Evolutionary conservation across 2,797 vertebrate species (phyloP).

Genomic region (Neosilurus mollespiculum): DNA sequence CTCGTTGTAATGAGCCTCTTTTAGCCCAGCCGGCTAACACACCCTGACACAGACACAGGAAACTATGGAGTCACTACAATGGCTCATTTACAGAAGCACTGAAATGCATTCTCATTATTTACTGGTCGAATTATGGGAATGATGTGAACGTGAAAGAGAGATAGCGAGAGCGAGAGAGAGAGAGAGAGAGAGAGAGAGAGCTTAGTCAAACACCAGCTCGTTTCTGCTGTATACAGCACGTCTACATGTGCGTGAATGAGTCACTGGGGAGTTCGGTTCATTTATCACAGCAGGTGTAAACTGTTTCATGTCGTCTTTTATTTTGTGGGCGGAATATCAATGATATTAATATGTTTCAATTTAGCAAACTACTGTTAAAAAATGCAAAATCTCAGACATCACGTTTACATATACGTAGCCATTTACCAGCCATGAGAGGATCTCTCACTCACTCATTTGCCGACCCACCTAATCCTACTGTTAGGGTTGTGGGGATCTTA

Average conservation of each 20-base stretch:
- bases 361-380: not conserved
- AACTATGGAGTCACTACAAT: conserved; percentile 14
- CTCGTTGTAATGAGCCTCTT: conserved; percentile 28
- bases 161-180: conserved; percentile 8
- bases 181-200: conserved; percentile 25
- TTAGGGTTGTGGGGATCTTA: no score
- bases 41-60: not conserved
- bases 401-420: not conserved
- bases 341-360: not conserved
- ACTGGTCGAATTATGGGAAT: conserved; percentile 43
- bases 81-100: not conserved
- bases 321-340: conserved; percentile 28
- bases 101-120: conserved; percentile 39
- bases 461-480: no score
- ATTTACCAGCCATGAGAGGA: not conserved
- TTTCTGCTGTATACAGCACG: conserved; percentile 12
- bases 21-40: conserved; percentile 35
- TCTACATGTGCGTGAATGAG: conserved; percentile 31
- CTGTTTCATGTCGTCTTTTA: conserved; percentile 12
- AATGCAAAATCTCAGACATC: not conserved
- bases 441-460: no score
- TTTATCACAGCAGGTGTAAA: conserved; percentile 41
- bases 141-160: conserved; percentile 16
- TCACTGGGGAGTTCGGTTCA: conserved; percentile 34
- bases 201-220: conserved; percentile 15